phyloP scores from a whole-genome alignment of 2,797 vertebrate genomes.

The Pseudochirops cupreus region DNA sequence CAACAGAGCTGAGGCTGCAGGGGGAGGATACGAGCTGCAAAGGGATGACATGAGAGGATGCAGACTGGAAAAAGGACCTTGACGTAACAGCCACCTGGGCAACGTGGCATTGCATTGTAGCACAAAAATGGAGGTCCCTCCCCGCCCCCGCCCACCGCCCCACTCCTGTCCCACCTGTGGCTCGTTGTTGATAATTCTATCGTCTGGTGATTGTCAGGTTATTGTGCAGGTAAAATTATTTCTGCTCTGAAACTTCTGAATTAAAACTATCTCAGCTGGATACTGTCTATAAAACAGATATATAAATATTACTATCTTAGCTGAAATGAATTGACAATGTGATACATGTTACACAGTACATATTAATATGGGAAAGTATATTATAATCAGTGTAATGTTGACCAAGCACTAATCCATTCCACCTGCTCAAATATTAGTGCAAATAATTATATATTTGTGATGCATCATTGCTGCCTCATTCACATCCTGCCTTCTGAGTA shows the following conservation, averaged over 20 bases:
- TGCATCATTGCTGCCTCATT: slow-evolving; percentile 87
- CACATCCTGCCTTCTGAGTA: slow-evolving; percentile 85
- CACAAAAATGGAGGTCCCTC: slow-evolving; percentile 1
- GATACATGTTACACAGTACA: slow-evolving; percentile 90
- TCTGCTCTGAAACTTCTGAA: slow-evolving; percentile 76
- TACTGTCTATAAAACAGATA: slow-evolving; percentile 84
- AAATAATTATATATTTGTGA: slow-evolving; percentile 92
- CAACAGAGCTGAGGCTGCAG: neutral
- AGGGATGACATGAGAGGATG: neutral
- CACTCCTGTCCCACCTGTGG: slow-evolving; percentile 9
- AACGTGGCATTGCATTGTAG: neutral
- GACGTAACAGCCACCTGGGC: neutral
- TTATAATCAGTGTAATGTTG: slow-evolving; percentile 96
- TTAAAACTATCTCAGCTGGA: slow-evolving; percentile 81
- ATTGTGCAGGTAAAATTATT: slow-evolving; percentile 80
- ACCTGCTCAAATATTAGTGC: slow-evolving; percentile 98
- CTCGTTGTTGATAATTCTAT: slow-evolving; percentile 48
- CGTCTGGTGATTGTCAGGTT: slow-evolving; percentile 64
- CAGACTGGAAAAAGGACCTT: neutral
- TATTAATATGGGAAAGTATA: slow-evolving; percentile 91
- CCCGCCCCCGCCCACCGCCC: neutral
- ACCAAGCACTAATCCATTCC: slow-evolving; percentile 99
- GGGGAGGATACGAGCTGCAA: neutral
- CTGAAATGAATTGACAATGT: slow-evolving; percentile 90
- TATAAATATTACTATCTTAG: slow-evolving; percentile 87